phyloP scores from a whole-genome alignment of 2,888 invertebrate genomes.

The Metalampra italica region DNA sequence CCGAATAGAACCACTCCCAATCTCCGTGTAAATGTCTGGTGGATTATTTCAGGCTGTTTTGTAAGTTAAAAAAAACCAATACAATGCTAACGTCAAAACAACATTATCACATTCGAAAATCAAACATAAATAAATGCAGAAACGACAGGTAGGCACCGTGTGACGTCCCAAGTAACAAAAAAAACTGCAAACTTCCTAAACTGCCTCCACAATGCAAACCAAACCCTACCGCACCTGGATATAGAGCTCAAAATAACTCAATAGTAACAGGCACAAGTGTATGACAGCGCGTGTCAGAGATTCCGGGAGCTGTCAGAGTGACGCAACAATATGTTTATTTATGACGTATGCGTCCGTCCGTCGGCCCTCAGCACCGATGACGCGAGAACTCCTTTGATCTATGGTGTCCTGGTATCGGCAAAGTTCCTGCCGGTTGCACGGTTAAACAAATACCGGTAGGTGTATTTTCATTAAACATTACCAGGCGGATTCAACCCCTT shows the following conservation, averaged over 20 bases:
- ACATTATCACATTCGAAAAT: constrained; percentile 44
- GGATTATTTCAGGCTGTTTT: too few relatives aligned
- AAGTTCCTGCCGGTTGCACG: too few relatives aligned
- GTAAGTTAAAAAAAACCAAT: too few relatives aligned
- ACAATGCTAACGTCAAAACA: not conserved
- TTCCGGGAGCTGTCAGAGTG: constrained; percentile 62
- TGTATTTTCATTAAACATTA: too few relatives aligned
- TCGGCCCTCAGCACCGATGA: constrained; percentile 42
- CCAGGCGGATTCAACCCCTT: too few relatives aligned
- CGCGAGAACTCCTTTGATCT: constrained; percentile 41
- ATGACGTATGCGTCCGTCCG: constrained; percentile 33
- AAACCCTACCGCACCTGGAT: not conserved
- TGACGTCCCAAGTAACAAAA: constrained; percentile 25
- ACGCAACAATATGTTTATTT: constrained; percentile 64
- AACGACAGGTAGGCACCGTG: constrained; percentile 53
- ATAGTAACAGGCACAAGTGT: not conserved
- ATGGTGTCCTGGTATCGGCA: constrained; percentile 5
- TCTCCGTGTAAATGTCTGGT: too few relatives aligned
- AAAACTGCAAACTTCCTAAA: constrained; percentile 22
- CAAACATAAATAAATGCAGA: constrained; percentile 51
- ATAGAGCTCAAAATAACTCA: not conserved
- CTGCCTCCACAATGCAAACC: constrained; percentile 9
- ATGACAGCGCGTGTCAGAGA: constrained; percentile 48
- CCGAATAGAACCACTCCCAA: too few relatives aligned
- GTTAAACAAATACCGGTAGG: too few relatives aligned